Evolutionary conservation across 2,113 vertebrate species (phyloP), one percentile per base, ranked within the genome.

Genomic region (Trogon surrucura): DNA sequence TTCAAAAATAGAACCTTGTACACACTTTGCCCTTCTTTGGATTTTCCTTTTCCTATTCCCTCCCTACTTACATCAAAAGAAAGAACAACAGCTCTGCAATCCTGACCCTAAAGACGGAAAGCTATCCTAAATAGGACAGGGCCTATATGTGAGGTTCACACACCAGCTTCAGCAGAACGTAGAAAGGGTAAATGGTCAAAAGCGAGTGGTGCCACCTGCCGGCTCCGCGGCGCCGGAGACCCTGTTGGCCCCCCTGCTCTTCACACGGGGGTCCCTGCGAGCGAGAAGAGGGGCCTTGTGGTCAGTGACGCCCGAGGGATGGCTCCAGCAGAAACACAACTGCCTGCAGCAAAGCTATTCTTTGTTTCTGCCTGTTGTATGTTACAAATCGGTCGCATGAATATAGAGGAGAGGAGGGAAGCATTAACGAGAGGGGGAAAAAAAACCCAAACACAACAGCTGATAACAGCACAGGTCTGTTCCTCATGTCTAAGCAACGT

Each of bases 71-170:
- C 23, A 32, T 1, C 32, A 16, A 32, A 41, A 8, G 4, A n/a
- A 27, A 3, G 9, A 13, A 18, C 7, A 20, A 5, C 26, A 64
- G 5, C 58, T 2, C 48, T 18, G 70, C 29, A 17, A 23, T 1
- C 8, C 32, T 1, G 64, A 18, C 26, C 6, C 48, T 16, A 12
- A 3, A 2, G 38, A 5, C 0, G 1, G 38, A n/a, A 38, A 47
- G 45, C 27, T 8, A 3, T 5, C 38, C 56, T 41, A n/a, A 47
- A 20, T 2, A 32, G 21, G 58, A 11, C 53, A 26, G 51, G 26
- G 30, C 29, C 11, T 27, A 17, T 10, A 4, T 2, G 3, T 16
- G 25, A 3, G 2, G 27, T 51, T 34, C n/a, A 3, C 48, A 29
- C 20, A 16, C 26, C 38, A 27, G 1, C 5, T 9, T 30, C 79